Conservation (phyloP, 2,113 vertebrate species). For the Carassius carassius region DNA sequence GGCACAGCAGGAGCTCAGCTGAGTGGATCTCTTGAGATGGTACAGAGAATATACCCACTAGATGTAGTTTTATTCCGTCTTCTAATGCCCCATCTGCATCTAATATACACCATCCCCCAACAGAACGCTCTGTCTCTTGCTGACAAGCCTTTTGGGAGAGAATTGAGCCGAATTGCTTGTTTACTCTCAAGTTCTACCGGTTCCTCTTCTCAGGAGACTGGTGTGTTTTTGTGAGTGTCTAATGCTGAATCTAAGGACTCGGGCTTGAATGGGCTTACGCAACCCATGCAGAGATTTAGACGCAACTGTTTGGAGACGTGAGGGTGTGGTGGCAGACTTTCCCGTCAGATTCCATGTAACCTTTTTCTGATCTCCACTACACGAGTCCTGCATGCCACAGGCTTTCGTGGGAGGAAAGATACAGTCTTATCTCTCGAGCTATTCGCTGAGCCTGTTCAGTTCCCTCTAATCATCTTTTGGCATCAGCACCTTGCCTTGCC, state of each 20-base stretch:
- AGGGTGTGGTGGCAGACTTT: conserved; percentile 30
- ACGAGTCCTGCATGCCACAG: conserved; percentile 26
- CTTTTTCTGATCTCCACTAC: conserved; percentile 30
- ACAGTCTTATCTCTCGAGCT: conserved; percentile 39
- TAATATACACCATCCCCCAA: conserved; percentile 43
- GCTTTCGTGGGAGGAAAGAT: conserved; percentile 34
- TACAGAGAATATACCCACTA: conserved; percentile 35
- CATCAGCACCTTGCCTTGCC: conserved; percentile 16
- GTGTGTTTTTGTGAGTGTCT: conserved; percentile 7
- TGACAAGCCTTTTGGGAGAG: conserved; percentile 47
- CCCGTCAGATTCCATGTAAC: conserved; percentile 5
- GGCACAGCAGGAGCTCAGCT: conserved; percentile 48
- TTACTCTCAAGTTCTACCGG: conserved; percentile 41
- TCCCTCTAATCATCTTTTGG: conserved; percentile 29
- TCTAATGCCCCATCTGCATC: conserved; percentile 51
- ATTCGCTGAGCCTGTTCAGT: conserved; percentile 18
- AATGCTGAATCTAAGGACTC: neutral
- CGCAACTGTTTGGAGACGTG: conserved; percentile 11
- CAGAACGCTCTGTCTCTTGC: conserved; percentile 41
- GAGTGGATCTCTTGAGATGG: conserved; percentile 53
- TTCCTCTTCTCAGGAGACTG: conserved; percentile 21
- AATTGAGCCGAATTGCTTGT: conserved; percentile 38
- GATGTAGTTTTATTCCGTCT: conserved; percentile 42
- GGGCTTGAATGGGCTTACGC: conserved; percentile 17
- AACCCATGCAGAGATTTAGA: conserved; percentile 1